Evolutionary conservation across 2,113 vertebrate genomes (phyloP).

Genomic region (Bucco capensis): DNA sequence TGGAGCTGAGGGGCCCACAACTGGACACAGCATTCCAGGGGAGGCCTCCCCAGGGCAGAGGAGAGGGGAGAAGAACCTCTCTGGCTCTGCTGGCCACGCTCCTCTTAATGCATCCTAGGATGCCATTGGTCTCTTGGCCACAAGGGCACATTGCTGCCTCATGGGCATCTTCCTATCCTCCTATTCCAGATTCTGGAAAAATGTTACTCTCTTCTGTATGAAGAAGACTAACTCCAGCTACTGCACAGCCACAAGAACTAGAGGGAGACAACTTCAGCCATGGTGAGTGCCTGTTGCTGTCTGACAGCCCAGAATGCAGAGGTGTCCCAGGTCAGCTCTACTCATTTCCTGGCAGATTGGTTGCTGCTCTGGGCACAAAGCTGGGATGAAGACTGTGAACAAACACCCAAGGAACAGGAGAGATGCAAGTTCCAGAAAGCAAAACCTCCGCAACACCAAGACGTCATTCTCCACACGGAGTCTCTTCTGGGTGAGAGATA

Average conservation of each 20-base stretch:
- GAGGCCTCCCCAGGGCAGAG: too few species aligned
- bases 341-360: background rate
- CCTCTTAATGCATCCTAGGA: too few species aligned
- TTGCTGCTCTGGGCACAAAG: background rate
- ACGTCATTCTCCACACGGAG: background rate
- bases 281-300: fast-evolving
- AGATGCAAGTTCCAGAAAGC: background rate
- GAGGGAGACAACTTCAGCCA: background rate
- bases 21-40: too few species aligned
- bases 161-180: too few species aligned
- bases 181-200: background rate
- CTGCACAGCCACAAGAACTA: background rate
- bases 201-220: background rate
- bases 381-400: background rate
- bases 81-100: too few species aligned
- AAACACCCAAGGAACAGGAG: background rate
- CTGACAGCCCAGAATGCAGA: background rate
- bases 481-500: background rate
- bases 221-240: background rate
- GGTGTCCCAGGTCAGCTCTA: too few species aligned
- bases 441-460: background rate
- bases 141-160: too few species aligned
- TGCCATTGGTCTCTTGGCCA: too few species aligned
- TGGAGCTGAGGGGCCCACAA: too few species aligned
- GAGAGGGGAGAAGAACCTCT: too few species aligned